These are phyloP conservation scores for Macroramphosus scolopax DNA, from an alignment of 2,797 vertebrate genomes.

Conservation along the genomic window DNA sequence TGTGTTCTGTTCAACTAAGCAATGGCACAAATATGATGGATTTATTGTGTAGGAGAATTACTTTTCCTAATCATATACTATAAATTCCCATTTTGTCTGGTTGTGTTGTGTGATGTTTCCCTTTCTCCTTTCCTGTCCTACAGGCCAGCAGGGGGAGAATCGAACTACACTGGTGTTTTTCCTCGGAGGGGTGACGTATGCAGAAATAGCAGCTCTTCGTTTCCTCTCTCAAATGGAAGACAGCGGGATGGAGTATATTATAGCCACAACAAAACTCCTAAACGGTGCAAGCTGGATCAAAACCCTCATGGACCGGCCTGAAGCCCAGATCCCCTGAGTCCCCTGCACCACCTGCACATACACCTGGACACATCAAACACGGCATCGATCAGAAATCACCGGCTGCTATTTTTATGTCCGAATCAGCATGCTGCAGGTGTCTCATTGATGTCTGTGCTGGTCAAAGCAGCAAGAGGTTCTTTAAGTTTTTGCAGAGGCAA, in stretches of 20 bases:
- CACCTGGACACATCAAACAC: constrained; percentile 58
- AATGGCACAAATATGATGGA: not conserved
- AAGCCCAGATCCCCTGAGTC: constrained; percentile 68
- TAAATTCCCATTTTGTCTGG: too few relatives aligned
- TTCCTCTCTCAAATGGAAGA: constrained; percentile 98
- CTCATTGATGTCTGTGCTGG: constrained; percentile 51
- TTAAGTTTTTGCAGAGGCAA: not conserved
- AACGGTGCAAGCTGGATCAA: constrained; percentile 94
- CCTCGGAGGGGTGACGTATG: constrained; percentile 92
- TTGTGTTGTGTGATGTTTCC: too few relatives aligned
- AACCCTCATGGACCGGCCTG: constrained; percentile 91
- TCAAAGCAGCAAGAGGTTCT: constrained; percentile 14
- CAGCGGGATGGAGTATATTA: constrained; percentile 93
- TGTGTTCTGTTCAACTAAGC: constrained; percentile 10
- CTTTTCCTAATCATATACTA: too few relatives aligned
- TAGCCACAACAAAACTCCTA: constrained; percentile 95
- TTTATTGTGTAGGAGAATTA: not conserved
- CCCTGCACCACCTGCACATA: constrained; percentile 10
- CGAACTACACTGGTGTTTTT: constrained; percentile 94
- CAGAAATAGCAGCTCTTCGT: constrained; percentile 92
- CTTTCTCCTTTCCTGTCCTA: not conserved
- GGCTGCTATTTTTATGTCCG: constrained; percentile 24
- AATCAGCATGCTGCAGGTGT: constrained; percentile 52
- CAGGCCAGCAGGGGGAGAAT: constrained; percentile 96
- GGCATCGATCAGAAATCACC: constrained; percentile 26